Evolutionary conservation across 2,888 invertebrate genomes (phyloP).

Genomic region (Oegoconia quadripuncta): DNA sequence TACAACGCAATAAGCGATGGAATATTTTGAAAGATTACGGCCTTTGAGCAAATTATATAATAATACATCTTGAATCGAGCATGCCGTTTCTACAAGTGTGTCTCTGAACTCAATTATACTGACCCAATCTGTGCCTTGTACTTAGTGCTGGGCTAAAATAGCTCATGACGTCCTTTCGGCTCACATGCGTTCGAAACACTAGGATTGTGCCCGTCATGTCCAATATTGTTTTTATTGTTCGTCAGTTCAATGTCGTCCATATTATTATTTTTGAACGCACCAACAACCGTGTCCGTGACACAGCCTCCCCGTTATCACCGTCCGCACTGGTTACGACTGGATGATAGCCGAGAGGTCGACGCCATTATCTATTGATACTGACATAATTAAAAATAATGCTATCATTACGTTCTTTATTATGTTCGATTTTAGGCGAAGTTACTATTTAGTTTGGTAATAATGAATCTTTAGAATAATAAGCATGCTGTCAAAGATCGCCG

Average conservation of each 20-base stretch:
- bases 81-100: too few species aligned
- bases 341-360: background rate
- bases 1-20: too few species aligned
- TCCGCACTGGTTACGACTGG: constrained; percentile 31
- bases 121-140: too few species aligned
- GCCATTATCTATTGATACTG: background rate
- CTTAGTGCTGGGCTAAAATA: constrained; percentile 36
- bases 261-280: constrained; percentile 34
- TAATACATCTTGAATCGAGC: too few species aligned
- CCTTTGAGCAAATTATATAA: too few species aligned
- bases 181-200: constrained; percentile 27
- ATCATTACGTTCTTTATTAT: too few species aligned
- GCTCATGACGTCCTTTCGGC: constrained; percentile 26
- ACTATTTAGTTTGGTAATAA: too few species aligned
- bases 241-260: constrained; percentile 35
- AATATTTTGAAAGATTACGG: too few species aligned
- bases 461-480: too few species aligned
- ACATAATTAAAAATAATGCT: background rate
- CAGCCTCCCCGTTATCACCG: constrained; percentile 35
- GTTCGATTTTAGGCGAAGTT: too few species aligned
- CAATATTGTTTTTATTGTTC: constrained; percentile 33
- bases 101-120: too few species aligned
- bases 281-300: constrained; percentile 39
- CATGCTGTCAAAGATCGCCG: too few species aligned
- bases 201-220: constrained; percentile 21